Conservation (phyloP, 2,113 vertebrate species). For the Dicaeum eximium region DNA sequence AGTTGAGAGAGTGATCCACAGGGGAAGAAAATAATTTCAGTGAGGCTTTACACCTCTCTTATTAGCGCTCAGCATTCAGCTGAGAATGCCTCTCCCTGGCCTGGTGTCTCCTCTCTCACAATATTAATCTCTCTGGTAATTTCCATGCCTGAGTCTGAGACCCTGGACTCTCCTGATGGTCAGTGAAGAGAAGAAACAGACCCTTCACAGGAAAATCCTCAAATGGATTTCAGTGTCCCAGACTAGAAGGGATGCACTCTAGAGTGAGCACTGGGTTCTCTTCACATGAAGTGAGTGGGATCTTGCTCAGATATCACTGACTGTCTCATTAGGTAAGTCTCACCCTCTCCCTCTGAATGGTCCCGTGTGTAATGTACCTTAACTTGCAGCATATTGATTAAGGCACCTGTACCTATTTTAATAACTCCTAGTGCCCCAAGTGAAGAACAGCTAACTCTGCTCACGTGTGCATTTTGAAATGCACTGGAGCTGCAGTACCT, state of each 20-base stretch:
- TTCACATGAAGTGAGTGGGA: neutral
- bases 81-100: neutral
- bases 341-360: neutral
- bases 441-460: neutral
- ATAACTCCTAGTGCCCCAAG: neutral
- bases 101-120: neutral
- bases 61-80: neutral
- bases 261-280: neutral
- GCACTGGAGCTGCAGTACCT: neutral
- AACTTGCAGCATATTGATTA: neutral
- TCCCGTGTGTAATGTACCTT: neutral
- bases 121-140: neutral
- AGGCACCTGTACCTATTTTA: neutral
- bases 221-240: neutral
- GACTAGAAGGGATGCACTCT: neutral
- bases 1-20: neutral
- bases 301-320: neutral
- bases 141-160: neutral
- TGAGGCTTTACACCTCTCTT: neutral
- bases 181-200: neutral
- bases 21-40: neutral
- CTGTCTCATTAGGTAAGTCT: neutral
- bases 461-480: neutral
- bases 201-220: neutral
- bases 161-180: neutral